Percentiles rank a stretch among this genome's conserved stretches.
Evolutionary conservation across 2,113 vertebrate genomes (phyloP).

Genomic region (Rhinichthys klamathensis): DNA sequence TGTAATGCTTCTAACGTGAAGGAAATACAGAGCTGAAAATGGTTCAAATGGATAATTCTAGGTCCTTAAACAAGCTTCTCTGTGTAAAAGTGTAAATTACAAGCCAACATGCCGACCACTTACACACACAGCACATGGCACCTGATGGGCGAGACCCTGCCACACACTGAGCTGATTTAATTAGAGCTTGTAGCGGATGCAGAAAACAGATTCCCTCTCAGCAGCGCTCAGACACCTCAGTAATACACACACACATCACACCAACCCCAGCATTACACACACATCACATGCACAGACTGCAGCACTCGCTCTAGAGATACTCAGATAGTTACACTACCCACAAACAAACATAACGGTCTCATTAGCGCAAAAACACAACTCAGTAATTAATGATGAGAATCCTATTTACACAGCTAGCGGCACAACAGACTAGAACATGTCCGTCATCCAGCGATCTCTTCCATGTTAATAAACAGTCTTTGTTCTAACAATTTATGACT

Average conservation of each 20-base stretch:
- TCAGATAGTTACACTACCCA: not conserved
- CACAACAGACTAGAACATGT: not conserved
- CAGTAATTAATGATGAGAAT: not conserved
- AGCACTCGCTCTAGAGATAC: not conserved
- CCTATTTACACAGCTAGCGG: not conserved
- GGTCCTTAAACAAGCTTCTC: not conserved
- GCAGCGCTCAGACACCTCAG: constrained; percentile 51
- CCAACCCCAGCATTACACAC: constrained; percentile 29
- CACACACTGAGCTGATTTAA: constrained; percentile 42
- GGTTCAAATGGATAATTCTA: not conserved
- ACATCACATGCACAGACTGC: constrained; percentile 34
- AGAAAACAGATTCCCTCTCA: constrained; percentile 57
- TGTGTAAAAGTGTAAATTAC: not conserved
- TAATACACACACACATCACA: not conserved
- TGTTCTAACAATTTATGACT: not conserved
- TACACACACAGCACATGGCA: constrained; percentile 1
- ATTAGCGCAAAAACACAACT: not conserved
- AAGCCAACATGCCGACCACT: not conserved
- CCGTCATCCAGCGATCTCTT: not conserved
- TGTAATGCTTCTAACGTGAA: too few species aligned
- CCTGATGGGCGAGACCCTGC: constrained; percentile 26
- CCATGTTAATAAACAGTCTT: not conserved
- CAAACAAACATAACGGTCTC: not conserved
- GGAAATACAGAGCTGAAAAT: not conserved
- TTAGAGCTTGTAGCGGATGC: constrained; percentile 50